Evolutionary conservation across 2,888 invertebrate genomes (phyloP), one percentile per base, ranked within the genome.

Genomic region (Pammene aurita): DNA sequence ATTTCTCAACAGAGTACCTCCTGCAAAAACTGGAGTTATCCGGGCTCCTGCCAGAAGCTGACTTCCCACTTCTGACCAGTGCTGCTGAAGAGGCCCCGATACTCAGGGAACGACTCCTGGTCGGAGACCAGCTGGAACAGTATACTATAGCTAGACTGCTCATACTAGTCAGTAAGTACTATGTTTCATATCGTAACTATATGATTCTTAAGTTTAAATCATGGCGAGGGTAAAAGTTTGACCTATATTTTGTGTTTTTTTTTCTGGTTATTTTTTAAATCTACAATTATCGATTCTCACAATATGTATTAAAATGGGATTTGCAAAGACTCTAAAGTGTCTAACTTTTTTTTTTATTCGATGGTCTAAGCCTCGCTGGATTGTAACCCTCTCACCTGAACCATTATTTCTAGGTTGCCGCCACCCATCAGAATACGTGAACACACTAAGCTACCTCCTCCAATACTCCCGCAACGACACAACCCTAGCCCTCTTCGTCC

Each of bases 381-480:
- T 11, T 42, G 11, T 13, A 35, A 35, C 35, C 4, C n/a, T 6
- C n/a, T 34, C 5, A 56, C 26, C 16, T 5, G 16, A 14, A 16
- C 46, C 46, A 60, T 10, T 10, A 46, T 50, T 77, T 79, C 9
- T 89, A 89, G 95, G 95, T 72, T 93, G 94, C 76, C 93, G 93
- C 66, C 93, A 94, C 74, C 94, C 94, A 0, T 93, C 94, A 0
- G 93, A 94, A 71, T 90, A 95, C 64, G 92, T 95, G 0, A 93
- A 93, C 75, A 94, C 95, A 0, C 92, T 94, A 7, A 93, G 94
- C 66, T 94, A 91, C 76, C 82, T 95, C 11, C 87, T 96, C 2
- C 93, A 94, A 78, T 93, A 94, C 76, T 94, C 94, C 0, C 89
- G 93, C 60, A 92, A 90, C 18, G 92, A 93, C 60, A 91, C 93